Percentiles rank a stretch among this genome's conserved stretches.
These are phyloP conservation scores for Crocodylus rhombifer DNA, from an alignment of 2,797 vertebrate species.

Conservation along the genomic window DNA sequence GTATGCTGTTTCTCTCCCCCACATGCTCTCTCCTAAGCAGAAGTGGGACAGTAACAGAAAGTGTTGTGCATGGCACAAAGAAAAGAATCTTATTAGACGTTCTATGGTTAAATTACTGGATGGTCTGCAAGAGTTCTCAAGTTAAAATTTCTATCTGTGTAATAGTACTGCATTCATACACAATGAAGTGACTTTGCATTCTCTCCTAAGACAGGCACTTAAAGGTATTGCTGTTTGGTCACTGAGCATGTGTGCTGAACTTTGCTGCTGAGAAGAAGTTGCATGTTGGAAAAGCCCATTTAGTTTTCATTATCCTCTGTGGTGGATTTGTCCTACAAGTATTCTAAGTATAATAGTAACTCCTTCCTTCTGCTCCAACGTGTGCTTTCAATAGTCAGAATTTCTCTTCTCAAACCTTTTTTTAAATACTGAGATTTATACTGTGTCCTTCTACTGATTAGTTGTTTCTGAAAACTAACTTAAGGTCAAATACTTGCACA, in stretches of 20 bases:
- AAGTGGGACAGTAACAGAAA: neutral
- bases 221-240: no score
- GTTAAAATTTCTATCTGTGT: neutral
- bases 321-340: neutral
- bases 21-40: neutral
- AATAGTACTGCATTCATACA: no score
- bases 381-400: neutral
- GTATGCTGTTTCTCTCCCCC: neutral
- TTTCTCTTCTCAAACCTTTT: neutral
- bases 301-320: neutral
- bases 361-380: neutral
- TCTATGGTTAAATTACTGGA: neutral
- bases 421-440: neutral
- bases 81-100: neutral
- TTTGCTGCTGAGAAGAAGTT: no score
- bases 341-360: neutral
- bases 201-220: no score
- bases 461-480: conserved; percentile 35
- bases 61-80: neutral
- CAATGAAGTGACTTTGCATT: no score
- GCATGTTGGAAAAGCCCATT: no score
- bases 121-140: neutral
- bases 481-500: conserved; percentile 32
- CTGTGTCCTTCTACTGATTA: conserved; percentile 8
- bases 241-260: no score